Evolutionary conservation across 2,797 vertebrate species (phyloP).

Genomic region (Lutjanus campechanus): DNA sequence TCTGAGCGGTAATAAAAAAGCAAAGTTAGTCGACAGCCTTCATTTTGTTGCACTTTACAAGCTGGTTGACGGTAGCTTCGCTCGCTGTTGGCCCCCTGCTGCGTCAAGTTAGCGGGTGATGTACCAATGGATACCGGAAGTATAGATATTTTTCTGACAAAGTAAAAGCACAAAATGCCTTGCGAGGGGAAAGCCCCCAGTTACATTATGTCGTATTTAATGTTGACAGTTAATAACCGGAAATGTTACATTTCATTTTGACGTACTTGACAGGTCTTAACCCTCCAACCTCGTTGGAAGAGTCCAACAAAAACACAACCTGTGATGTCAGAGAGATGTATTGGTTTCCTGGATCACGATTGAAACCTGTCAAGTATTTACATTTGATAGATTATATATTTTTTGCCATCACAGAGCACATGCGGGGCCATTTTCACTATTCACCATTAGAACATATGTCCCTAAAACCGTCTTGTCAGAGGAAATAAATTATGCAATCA

Average conservation of each 20-base stretch:
- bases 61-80: constrained; percentile 56
- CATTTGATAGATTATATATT: neutral
- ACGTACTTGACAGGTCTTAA: neutral
- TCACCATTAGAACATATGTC: neutral
- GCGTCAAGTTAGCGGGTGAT: constrained; percentile 30
- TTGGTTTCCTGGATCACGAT: neutral
- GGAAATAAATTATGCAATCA: neutral
- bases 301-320: constrained; percentile 66
- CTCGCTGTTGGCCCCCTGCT: constrained; percentile 36
- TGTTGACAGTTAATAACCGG: neutral
- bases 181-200: fast-evolving
- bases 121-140: constrained; percentile 1
- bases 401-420: neutral
- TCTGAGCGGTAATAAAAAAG: neutral
- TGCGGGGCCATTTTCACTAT: neutral
- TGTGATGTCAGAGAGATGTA: constrained; percentile 42
- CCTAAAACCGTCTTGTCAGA: neutral
- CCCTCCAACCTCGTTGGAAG: constrained; percentile 36
- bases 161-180: constrained; percentile 39
- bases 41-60: constrained; percentile 60
- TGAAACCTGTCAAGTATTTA: constrained; percentile 14
- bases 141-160: fast-evolving
- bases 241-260: fast-evolving
- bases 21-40: constrained; percentile 22
- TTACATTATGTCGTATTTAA: neutral